Base-by-base conservation (phyloP, 2,888 invertebrate species). In the Synanthedon myopaeformis region DNA sequence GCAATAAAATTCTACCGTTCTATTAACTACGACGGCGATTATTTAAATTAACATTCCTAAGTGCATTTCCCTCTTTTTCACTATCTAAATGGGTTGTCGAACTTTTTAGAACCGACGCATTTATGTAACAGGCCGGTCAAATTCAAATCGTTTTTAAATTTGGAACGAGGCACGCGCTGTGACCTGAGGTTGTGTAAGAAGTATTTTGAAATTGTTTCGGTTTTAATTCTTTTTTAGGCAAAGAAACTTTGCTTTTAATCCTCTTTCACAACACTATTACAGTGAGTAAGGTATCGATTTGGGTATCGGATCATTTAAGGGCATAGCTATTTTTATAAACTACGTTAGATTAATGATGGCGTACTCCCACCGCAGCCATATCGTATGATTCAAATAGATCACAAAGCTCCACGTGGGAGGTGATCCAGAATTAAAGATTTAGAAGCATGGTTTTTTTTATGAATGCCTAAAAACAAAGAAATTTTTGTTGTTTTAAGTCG, bases 21-120 rank as follows among this genome's bases (percentile, higher is more conserved):
- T 52, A 41, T 52, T 42, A 14, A 53, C 41, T 23, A 49, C 35
- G 28, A 13, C n/a, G 49, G n/a, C 42, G 45, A 12, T 66, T 62
- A 64, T 58, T 64, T 62, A 67, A 64, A 68, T 67, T 69, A 63
- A 70, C 74, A 76, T 76, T 76, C 72, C 35, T 71, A 72, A 70
- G 68, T 66, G 65, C 74, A 72, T 70, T 69, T 70, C 66, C 10
- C 66, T 66, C 71, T 67, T 66, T 64, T 66, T 63, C 59, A 63
- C 61, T 56, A 55, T 54, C 54, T 55, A 49, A 55, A 79, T 75
- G 70, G 61, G 62, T 61, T 56, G 56, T 56, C 53, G 55, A 57
- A 57, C 54, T 49, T 52, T 35, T 54, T 52, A 55, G 53, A 60
- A 68, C 62, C 58, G 35, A 35, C 10, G 61, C 60, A 65, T 65